A percentile compares a stretch with the other conserved stretches of the same genome.
Evolutionary conservation across 2,797 vertebrate species (phyloP).

Genomic region (Botia almorhae): DNA sequence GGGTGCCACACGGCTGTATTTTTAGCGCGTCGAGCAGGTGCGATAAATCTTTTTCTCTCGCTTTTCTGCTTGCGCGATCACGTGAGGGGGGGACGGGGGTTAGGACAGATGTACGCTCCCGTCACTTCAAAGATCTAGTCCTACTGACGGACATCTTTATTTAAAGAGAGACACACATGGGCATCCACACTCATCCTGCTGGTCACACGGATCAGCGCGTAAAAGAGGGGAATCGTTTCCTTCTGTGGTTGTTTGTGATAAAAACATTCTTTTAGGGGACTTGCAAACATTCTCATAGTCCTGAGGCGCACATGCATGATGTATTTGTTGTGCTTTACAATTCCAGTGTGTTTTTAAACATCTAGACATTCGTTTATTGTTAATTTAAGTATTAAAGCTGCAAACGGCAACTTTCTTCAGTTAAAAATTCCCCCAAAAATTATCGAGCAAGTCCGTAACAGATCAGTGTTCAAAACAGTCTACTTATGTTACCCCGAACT

Average conservation of each 20-base stretch:
- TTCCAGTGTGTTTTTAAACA: background rate
- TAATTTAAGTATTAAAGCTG: too few relatives aligned
- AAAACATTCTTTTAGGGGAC: background rate
- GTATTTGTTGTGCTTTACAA: background rate
- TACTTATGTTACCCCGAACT: too few relatives aligned
- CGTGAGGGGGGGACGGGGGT: slow-evolving; percentile 38
- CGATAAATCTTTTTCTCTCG: slow-evolving; percentile 58
- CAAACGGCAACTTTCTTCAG: too few relatives aligned
- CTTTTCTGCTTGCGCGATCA: slow-evolving; percentile 17
- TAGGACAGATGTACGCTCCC: slow-evolving; percentile 46
- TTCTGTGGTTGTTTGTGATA: background rate
- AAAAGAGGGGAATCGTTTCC: background rate
- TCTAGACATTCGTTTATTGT: background rate
- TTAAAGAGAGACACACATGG: slow-evolving; percentile 35
- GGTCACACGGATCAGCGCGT: slow-evolving; percentile 1
- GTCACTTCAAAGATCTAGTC: slow-evolving; percentile 54
- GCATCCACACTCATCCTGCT: slow-evolving; percentile 1
- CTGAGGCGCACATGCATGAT: background rate
- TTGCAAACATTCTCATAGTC: background rate
- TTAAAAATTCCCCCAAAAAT: too few relatives aligned
- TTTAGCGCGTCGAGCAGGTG: slow-evolving; percentile 61
- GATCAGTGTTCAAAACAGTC: too few relatives aligned
- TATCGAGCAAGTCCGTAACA: too few relatives aligned
- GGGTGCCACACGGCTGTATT: slow-evolving; percentile 50
- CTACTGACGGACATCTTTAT: slow-evolving; percentile 48